Evolutionary conservation across 2,113 vertebrate species (phyloP), one percentile per base, ranked within the genome.

Genomic region (Notiomystis cincta): DNA sequence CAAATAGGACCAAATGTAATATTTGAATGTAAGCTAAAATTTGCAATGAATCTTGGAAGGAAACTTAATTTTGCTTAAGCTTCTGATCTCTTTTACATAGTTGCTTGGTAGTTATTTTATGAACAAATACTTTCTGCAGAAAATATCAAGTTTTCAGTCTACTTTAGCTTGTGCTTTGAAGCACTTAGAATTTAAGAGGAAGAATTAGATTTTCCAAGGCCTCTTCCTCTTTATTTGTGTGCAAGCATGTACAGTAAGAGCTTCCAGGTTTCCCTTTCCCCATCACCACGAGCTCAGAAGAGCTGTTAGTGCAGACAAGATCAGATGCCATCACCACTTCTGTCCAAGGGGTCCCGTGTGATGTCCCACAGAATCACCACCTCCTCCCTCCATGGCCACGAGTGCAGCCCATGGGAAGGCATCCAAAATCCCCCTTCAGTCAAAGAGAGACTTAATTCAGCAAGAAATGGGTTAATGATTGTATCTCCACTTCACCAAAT

Each of bases 381-480:
- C 78, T 71, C 53, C n/a, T n/a, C n/a, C n/a, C n/a, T n/a, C n/a
- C n/a, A n/a, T n/a, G n/a, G n/a, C n/a, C n/a, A n/a, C n/a, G n/a
- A n/a, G n/a, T n/a, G 47, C 19, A 67, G 82, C 82, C 51, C 51
- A 21, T 0, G 0, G 66, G 15, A 48, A 2, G 0, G 47, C 2
- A 0, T 69, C 91, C 35, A 15, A 27, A 90, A 42, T 64, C 94
- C 86, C 45, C 11, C 1, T 31, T 37, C 18, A n/a, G 67, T 90
- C 69, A 73, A 81, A 87, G 57, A 50, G 73, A 82, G 85, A 53
- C 35, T 71, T 92, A 14, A n/a, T n/a, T 33, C 42, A 71, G 96
- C 77, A 85, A 87, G 87, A 79, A 80, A 94, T 80, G 95, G 95
- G 97, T 97, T 98, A 97, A 98, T 91, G 53, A 78, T 67, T 82